These are phyloP conservation scores for Linnaemya vulpina DNA, from an alignment of 2,888 invertebrate species.

Conservation along the genomic window DNA sequence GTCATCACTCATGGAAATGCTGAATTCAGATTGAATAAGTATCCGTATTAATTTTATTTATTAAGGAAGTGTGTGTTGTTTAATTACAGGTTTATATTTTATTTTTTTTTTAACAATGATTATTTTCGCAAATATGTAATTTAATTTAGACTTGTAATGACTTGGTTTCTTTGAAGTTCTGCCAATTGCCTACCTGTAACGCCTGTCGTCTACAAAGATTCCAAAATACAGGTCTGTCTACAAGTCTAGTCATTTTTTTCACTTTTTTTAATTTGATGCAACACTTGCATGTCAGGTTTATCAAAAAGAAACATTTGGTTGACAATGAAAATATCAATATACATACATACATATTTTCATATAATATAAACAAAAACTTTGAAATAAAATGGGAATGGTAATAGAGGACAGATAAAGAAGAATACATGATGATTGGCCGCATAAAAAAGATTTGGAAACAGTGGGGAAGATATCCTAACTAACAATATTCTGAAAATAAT, in stretches of 20 bases:
- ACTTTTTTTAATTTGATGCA: constrained; percentile 11
- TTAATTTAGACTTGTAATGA: constrained; percentile 1
- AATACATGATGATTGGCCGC: not conserved
- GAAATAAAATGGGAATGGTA: not conserved
- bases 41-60: no score
- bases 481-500: not conserved
- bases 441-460: not conserved
- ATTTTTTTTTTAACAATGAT: no score
- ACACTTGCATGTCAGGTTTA: constrained; percentile 52
- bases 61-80: no score
- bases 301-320: constrained; percentile 45
- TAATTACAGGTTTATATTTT: no score
- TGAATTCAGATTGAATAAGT: no score
- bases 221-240: constrained; percentile 45
- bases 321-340: constrained; percentile 48
- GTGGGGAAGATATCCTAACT: not conserved
- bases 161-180: constrained; percentile 17
- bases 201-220: constrained; percentile 21
- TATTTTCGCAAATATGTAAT: not conserved
- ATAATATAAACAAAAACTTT: constrained; percentile 6
- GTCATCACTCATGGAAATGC: no score
- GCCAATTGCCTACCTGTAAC: constrained; percentile 39
- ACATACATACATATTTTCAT: constrained; percentile 3
- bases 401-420: not conserved
- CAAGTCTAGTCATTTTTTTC: constrained; percentile 44